Percentiles rank a stretch among this genome's conserved stretches.
These are phyloP conservation scores for Mythimna loreyi DNA, from an alignment of 2,888 invertebrate species.

Conservation along the genomic window DNA sequence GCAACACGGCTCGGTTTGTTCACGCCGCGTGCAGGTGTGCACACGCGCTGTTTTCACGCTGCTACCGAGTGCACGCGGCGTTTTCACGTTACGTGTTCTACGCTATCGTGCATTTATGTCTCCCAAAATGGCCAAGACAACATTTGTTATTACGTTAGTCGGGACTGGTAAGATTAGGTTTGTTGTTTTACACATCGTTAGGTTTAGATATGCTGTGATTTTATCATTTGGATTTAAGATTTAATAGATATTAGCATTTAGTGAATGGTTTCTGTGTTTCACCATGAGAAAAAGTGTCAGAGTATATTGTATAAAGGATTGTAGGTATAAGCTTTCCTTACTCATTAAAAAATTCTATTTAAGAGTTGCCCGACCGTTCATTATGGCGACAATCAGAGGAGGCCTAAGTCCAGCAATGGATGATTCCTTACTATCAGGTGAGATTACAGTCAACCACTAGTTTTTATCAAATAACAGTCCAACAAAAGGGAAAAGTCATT, in stretches of 20 bases:
- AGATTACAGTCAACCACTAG: too few species aligned
- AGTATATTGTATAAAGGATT: too few species aligned
- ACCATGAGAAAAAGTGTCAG: not conserved
- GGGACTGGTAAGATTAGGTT: not conserved
- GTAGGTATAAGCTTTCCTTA: not conserved
- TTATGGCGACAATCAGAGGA: too few species aligned
- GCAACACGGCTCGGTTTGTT: constrained; percentile 47
- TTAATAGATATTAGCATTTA: not conserved
- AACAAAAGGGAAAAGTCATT: too few species aligned
- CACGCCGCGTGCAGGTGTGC: constrained; percentile 58
- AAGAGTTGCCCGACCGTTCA: too few species aligned
- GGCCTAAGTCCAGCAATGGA: too few species aligned
- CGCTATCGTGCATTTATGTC: not conserved
- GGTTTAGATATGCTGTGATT: not conserved
- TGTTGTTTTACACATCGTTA: not conserved
- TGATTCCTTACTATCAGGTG: too few species aligned
- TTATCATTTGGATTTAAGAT: not conserved
- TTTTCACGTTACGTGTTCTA: too few species aligned
- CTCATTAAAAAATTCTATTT: not conserved
- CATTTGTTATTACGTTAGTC: constrained; percentile 2
- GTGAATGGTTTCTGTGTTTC: not conserved
- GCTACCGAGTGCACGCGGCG: not conserved
- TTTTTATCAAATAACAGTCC: too few species aligned
- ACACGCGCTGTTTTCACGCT: constrained; percentile 22
- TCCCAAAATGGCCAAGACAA: not conserved